phyloP scores from a whole-genome alignment of 1,140 invertebrate species.

The Drosophila azteca region DNA sequence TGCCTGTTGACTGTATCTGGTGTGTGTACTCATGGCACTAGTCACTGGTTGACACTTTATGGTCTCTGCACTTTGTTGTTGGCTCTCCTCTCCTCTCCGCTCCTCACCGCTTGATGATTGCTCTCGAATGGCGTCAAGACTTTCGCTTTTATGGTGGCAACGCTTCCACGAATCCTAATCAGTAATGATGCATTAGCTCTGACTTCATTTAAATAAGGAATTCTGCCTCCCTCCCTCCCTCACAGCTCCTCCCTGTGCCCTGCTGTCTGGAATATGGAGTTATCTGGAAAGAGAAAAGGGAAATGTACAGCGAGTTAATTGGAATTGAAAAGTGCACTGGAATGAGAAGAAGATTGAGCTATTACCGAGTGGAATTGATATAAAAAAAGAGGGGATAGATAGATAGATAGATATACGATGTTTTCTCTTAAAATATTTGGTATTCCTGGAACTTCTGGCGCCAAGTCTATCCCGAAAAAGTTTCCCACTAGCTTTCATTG shows the following conservation, averaged over 20 bases:
- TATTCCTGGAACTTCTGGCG: neutral
- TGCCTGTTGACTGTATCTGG: conserved; percentile 23
- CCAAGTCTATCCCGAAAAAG: neutral
- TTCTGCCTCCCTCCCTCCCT: neutral
- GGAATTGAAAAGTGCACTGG: conserved; percentile 20
- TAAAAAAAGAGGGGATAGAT: neutral
- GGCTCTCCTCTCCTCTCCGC: conserved; percentile 6
- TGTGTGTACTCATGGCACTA: conserved; percentile 76
- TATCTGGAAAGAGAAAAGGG: conserved; percentile 24
- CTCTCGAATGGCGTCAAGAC: conserved; percentile 79
- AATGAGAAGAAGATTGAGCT: conserved; percentile 14
- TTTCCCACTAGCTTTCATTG: conserved; percentile 18
- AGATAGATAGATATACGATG: too few species aligned
- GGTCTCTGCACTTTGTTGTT: neutral
- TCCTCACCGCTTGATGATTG: conserved; percentile 41
- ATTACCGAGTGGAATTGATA: conserved; percentile 23
- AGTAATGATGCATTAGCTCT: conserved; percentile 52
- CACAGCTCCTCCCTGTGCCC: too few species aligned
- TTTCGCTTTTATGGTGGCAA: conserved; percentile 77
- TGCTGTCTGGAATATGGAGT: conserved; percentile 13
- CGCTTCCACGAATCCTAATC: conserved; percentile 74
- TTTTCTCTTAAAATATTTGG: neutral
- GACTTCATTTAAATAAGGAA: conserved; percentile 51
- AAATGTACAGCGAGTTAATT: conserved; percentile 19
- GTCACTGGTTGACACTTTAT: conserved; percentile 76